Conservation (phyloP, 2,888 invertebrate species). For the Drosophila neutralis region DNA sequence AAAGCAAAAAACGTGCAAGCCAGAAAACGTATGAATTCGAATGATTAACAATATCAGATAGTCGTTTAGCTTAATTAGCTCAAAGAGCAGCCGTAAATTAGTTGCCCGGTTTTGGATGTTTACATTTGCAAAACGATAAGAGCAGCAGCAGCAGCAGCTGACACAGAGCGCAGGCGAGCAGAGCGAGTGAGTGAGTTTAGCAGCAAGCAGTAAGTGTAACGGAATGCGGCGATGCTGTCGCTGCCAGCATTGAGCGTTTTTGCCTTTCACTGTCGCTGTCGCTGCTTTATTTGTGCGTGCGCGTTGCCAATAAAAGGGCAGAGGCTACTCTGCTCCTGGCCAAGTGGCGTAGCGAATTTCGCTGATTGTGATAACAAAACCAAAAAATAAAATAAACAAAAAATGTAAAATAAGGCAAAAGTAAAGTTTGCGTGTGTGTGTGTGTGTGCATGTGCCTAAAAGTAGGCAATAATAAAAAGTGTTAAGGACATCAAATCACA, state of each 20-base stretch:
- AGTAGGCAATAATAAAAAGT: conserved; percentile 50
- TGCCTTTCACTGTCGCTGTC: conserved; percentile 42
- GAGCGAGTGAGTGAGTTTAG: background rate
- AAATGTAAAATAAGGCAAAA: conserved; percentile 18
- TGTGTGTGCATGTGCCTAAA: conserved; percentile 35
- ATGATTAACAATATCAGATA: background rate
- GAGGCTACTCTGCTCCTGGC: conserved; percentile 64
- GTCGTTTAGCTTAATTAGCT: conserved; percentile 3
- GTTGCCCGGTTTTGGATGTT: conserved; percentile 39
- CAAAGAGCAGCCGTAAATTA: background rate
- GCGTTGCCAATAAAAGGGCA: conserved; percentile 78
- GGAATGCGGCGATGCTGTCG: conserved; percentile 47
- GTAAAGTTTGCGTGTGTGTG: conserved; percentile 15
- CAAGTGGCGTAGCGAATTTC: conserved; percentile 63
- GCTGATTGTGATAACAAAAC: conserved; percentile 64
- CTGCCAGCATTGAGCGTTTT: conserved; percentile 31
- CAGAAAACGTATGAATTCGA: background rate
- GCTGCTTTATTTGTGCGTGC: conserved; percentile 73
- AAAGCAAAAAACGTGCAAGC: background rate
- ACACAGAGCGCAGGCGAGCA: background rate
- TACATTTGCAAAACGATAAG: conserved; percentile 45
- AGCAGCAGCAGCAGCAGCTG: conserved; percentile 4
- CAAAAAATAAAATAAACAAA: conserved; percentile 17
- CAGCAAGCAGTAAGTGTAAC: conserved; percentile 27
- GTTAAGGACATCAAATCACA: conserved; percentile 17